Evolutionary conservation across 1,140 invertebrate species (phyloP).

Genomic region (Drosophila neocordata): DNA sequence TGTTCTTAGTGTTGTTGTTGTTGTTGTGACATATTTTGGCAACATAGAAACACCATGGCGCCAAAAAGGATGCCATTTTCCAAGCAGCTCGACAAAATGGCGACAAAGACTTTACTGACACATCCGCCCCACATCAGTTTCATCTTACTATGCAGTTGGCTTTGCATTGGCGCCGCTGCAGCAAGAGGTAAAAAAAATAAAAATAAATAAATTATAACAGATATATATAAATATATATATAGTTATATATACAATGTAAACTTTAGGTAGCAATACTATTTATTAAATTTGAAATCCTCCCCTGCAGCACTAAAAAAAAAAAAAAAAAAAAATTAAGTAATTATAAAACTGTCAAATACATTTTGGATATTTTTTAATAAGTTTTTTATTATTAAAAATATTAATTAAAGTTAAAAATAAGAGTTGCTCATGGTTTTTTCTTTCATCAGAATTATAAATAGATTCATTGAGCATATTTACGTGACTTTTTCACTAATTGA

Average conservation of each 20-base stretch:
- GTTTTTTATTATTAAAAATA: background rate
- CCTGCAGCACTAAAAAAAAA: slow-evolving; percentile 50
- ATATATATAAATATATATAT: background rate
- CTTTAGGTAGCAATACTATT: too few species aligned
- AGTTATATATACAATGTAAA: background rate
- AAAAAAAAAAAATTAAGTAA: slow-evolving; percentile 64
- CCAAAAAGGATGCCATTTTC: slow-evolving; percentile 76
- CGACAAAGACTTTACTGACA: slow-evolving; percentile 57
- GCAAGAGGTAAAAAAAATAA: slow-evolving; percentile 70
- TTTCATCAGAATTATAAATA: background rate
- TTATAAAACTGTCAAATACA: slow-evolving; percentile 74
- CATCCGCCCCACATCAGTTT: slow-evolving; percentile 48
- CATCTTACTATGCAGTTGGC: slow-evolving; percentile 53
- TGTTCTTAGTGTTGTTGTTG: too few species aligned
- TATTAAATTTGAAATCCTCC: slow-evolving; percentile 25
- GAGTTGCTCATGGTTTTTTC: too few species aligned
- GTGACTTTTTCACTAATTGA: background rate
- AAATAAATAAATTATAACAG: slow-evolving; percentile 49
- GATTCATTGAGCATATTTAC: background rate
- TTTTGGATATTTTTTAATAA: slow-evolving; percentile 1
- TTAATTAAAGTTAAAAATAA: background rate
- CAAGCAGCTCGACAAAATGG: slow-evolving; percentile 71
- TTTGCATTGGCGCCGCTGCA: slow-evolving; percentile 71
- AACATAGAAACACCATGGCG: slow-evolving; percentile 72
- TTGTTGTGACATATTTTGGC: slow-evolving; percentile 78